A percentile compares a stretch with the other conserved stretches of the same genome.
Conservation (phyloP, 2,113 vertebrate genomes). For the Datnioides undecimradiatus region DNA sequence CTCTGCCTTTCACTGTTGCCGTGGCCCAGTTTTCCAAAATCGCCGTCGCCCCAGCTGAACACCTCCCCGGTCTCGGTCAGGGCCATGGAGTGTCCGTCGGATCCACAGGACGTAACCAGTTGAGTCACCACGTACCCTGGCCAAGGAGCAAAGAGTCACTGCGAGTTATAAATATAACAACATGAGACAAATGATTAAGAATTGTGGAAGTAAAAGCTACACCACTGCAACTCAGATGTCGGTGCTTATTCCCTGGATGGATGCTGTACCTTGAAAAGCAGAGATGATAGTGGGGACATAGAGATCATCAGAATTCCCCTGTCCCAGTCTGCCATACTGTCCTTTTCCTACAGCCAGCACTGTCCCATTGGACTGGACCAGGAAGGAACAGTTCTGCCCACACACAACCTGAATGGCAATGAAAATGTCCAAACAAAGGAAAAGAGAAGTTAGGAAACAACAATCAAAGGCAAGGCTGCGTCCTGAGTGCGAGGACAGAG, state of each 20-base stretch:
- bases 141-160: constrained; percentile 2
- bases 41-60: constrained; percentile 89
- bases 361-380: constrained; percentile 85
- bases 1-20: constrained; percentile 88
- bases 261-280: constrained; percentile 83
- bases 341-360: constrained; percentile 87
- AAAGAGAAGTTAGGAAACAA: constrained; percentile 17
- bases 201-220: not conserved
- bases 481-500: not conserved
- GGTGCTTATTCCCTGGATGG: not conserved
- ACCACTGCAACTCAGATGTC: not conserved
- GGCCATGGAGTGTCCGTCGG: constrained; percentile 87
- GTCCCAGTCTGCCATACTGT: constrained; percentile 86
- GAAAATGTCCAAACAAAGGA: constrained; percentile 6
- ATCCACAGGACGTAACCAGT: constrained; percentile 86
- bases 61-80: constrained; percentile 88
- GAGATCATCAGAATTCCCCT: constrained; percentile 88
- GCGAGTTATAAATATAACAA: not conserved
- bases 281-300: constrained; percentile 85
- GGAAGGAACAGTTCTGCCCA: constrained; percentile 88
- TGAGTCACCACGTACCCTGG: constrained; percentile 87
- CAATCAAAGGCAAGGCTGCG: not conserved
- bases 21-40: constrained; percentile 88
- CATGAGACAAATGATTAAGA: not conserved
- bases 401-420: constrained; percentile 82